Evolutionary conservation across 1,140 invertebrate genomes (phyloP), one percentile per base, ranked within the genome.

Genomic region (Pseudobourletiella spinata): DNA sequence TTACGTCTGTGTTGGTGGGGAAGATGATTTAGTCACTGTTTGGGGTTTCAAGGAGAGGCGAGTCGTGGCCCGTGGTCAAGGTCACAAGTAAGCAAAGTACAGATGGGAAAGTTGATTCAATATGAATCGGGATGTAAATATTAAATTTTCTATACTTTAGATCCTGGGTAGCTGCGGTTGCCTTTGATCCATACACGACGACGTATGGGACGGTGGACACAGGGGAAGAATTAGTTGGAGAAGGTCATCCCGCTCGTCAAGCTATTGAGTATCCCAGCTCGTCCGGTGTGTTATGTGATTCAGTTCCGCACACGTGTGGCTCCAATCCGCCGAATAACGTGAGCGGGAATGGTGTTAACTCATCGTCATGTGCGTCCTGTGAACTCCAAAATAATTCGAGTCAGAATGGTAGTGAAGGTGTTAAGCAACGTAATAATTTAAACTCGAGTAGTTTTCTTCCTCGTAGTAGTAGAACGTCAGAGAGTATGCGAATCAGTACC

Each of bases 1-100:
- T 72, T 94, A 95, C 72, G 87, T 98, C 39, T 95, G 95, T 1
- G 91, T 92, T 1, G 96, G 96, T 3, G 97, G 97, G 24, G 95
- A 99, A 78, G 97, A 99, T 79, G 96, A 99, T 77, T 79, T 99
- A 39, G 88, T 99, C 4, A 98, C 95, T 8, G 88, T 99, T n/a
- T 99, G 91, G 88, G 95, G 90, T 51, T 86, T 95, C 73, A 78
- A 85, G 69, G 94, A 98, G 72, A 85, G 91, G 69, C 79, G 93
- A 54, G 94, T 99, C 11, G 88, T 98, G 4, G 96, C 95, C 29
- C 78, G 96, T 30, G 95, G 95, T 2, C 91, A 97, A 74, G 97
- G 84, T 29, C 84, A 86, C 72, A 82, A 63, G 66, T 70, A 59
- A 42, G 50, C 16, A 28, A 15, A 8, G 32, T 59, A 56, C 22